Base-by-base conservation (phyloP, 2,888 invertebrate genomes). In the Scelioninae gen. 2 region DNA sequence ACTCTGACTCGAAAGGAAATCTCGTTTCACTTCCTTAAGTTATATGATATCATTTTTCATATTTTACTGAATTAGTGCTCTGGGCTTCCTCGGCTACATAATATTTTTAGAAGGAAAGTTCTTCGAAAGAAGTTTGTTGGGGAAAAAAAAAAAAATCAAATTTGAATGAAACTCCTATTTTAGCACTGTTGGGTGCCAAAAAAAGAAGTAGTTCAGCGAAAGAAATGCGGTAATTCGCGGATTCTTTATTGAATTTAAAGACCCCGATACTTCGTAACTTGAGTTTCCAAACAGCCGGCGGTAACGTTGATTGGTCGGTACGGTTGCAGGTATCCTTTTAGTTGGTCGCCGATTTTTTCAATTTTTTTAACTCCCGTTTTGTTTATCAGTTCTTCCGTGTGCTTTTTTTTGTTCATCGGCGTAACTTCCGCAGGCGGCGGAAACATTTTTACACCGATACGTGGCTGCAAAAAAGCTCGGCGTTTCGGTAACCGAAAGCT, bases 381-480 rank as follows among this genome's bases (percentile, higher is more conserved):
- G 53, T 65, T 60, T 65, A 39, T 53, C 43, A 15, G 67, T 57
- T 53, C 31, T 67, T 61, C 48, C 52, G 61, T 33, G 48, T 52
- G 53, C 37, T 73, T 68, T 63, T 57, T 53, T 52, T 53, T 52
- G 70, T 57, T 45, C 46, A 37, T 46, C 19, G 39, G 18, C 61
- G 48, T 61, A 74, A 71, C 53, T 72, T 75, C 64, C 55, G 73
- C 72, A 48, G 69, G 48, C 67, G 46, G 52, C 70, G 64, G 61
- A 74, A 76, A 65, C 67, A 74, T 74, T 76, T 76, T 74, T 74
- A 74, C 69, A 74, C 63, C 55, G 55, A 65, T 50, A 71, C 61
- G 50, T 55, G 39, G 33, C 41, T 15, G 50, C 61, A 60, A 70
- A 67, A 53, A 53, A 65, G 46, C 25, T 61, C 46, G 68, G 46